A percentile compares a stretch with the other conserved stretches of the same genome.
These are phyloP conservation scores for Porites lobata DNA, from an alignment of 92 coral and sea anemone species.

Conservation along the genomic window DNA sequence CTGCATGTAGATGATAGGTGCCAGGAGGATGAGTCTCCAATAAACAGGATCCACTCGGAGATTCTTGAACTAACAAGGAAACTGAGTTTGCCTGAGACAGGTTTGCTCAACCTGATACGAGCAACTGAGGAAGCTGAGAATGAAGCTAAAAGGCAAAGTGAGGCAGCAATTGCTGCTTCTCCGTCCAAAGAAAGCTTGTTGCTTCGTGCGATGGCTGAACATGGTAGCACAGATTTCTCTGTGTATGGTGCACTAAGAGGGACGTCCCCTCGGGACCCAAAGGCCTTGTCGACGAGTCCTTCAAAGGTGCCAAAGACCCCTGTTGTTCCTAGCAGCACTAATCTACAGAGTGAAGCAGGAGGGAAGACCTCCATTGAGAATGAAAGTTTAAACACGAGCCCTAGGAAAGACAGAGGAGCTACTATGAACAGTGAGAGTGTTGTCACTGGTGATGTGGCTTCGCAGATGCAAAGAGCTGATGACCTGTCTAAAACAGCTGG, in stretches of 20 bases:
- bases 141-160: constrained; percentile 22
- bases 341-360: constrained; percentile 10
- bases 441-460: constrained; percentile 3
- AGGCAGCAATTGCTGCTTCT: not conserved
- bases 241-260: constrained; percentile 47
- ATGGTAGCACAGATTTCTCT: constrained; percentile 40
- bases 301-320: constrained; percentile 28
- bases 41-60: constrained; percentile 69
- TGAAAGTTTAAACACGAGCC: constrained; percentile 18
- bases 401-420: constrained; percentile 8
- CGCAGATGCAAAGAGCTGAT: not conserved
- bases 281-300: constrained; percentile 11
- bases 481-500: constrained; percentile 20
- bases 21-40: constrained; percentile 39
- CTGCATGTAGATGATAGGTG: not conserved
- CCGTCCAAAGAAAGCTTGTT: constrained; percentile 30
- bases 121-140: constrained; percentile 57
- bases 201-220: constrained; percentile 36
- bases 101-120: constrained; percentile 56
- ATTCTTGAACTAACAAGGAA: constrained; percentile 66
- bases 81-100: constrained; percentile 58
- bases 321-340: not conserved
- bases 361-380: not conserved
- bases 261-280: constrained; percentile 24
- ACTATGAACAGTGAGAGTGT: constrained; percentile 14